Base-by-base conservation (phyloP, 1,140 invertebrate genomes). In the Neodiprion lecontei region DNA sequence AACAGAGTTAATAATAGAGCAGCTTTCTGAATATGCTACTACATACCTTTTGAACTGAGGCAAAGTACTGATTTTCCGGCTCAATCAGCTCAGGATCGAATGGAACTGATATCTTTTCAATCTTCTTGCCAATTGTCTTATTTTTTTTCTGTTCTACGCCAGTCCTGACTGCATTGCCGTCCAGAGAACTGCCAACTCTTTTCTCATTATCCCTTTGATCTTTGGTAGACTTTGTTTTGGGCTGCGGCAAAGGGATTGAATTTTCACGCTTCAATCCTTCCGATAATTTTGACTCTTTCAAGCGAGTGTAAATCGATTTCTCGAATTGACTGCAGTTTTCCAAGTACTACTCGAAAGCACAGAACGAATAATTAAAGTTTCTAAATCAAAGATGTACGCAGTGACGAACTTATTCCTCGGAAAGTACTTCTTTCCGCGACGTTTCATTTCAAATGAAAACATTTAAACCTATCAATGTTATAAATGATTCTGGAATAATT, bases 271-370 rank as follows among this genome's bases (percentile, higher is more conserved):
- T 5, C 28, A 40, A 40, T 40, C 28, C 28, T 40, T 5, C 28
- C 28, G 28, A 40, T 40, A 65, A 65, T 65, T 65, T 65, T 17
- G 17, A 65, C 17, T 65, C 61, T 17, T 17, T 65, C 17, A 14
- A 21, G 17, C 68, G 68, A 14, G 23, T 28, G 8, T 69, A 14
- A 12, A 69, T 9, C 14, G 68, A 14, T 28, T 69, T 69, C 23
- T 12, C 68, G 68, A 21, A 69, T 12, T 28, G 68, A 28, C 14
- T 12, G 23, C 68, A 69, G 12, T 28, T 69, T 14, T 69, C 68
- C 14, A 69, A 17, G 28, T 69, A 69, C 68, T 69, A 28, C 12
- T 69, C 68, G 8, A 28, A 69, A 69, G 68, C 68, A 12, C 12
- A 69, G 1, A 69, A n/a, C 1, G 14, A 40, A 12, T 0, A 12